These are phyloP conservation scores for Pseudococcus longispinus DNA, from an alignment of 2,888 invertebrate species.

Conservation along the genomic window DNA sequence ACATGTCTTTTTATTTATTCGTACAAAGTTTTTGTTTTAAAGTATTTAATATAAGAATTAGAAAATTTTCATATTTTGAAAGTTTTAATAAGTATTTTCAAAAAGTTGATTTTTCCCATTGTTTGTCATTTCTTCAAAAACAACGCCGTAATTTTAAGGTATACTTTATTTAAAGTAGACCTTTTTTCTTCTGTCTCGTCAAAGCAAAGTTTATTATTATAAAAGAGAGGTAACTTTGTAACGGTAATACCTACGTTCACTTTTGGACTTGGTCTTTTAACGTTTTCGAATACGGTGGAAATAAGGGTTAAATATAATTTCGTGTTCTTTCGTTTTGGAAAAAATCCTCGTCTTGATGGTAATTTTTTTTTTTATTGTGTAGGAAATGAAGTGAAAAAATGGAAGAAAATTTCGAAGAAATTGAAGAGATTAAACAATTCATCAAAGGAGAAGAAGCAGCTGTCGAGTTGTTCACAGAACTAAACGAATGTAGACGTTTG, in stretches of 20 bases:
- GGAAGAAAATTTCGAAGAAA: constrained; percentile 29
- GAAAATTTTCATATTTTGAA: neutral
- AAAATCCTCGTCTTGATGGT: neutral
- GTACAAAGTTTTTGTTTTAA: too few species aligned
- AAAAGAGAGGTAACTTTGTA: neutral
- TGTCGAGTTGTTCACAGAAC: neutral
- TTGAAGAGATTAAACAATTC: constrained; percentile 43
- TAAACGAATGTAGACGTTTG: constrained; percentile 26
- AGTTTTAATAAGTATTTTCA: too few species aligned
- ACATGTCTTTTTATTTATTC: too few species aligned
- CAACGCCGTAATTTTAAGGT: neutral
- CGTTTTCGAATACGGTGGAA: neutral
- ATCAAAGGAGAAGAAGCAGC: constrained; percentile 43
- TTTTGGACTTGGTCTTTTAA: neutral
- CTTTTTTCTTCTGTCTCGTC: neutral
- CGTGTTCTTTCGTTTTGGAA: neutral
- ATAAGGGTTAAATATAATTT: neutral
- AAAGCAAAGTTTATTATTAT: neutral
- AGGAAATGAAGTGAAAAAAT: constrained; percentile 27
- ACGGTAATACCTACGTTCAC: neutral
- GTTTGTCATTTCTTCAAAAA: neutral
- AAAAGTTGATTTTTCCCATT: neutral
- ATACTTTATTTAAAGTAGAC: neutral
- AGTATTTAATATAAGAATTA: neutral
- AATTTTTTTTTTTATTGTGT: neutral